Evolutionary conservation across 92 coral and sea anemone species (phyloP).

Genomic region (Plumapathes pennacea): DNA sequence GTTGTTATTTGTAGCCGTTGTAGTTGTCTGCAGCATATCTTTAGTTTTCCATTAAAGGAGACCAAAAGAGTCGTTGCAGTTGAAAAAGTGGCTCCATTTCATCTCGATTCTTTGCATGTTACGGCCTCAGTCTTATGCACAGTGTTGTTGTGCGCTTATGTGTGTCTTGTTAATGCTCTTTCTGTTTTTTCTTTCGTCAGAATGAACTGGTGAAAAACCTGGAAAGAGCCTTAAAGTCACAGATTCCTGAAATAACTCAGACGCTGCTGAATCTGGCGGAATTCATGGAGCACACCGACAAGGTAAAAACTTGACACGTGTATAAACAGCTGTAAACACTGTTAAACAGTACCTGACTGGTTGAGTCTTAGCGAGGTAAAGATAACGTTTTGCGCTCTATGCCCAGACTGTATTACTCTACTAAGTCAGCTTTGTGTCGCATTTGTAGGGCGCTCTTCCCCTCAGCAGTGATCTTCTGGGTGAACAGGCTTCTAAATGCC

Average conservation of each 20-base stretch:
- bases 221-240: constrained; percentile 81
- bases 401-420: not conserved
- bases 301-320: constrained; percentile 22
- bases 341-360: too few species aligned
- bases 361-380: too few species aligned
- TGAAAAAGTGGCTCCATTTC: too few species aligned
- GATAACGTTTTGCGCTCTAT: not conserved
- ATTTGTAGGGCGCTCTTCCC: constrained; percentile 80
- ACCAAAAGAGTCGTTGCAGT: not conserved
- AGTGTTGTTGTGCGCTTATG: too few species aligned
- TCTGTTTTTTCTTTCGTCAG: constrained; percentile 8
- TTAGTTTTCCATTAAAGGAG: not conserved
- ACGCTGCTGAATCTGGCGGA: constrained; percentile 94
- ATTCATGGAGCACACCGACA: constrained; percentile 96
- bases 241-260: constrained; percentile 97
- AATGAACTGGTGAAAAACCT: constrained; percentile 90
- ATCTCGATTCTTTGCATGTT: too few species aligned
- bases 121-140: too few species aligned
- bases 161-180: not conserved
- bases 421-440: not conserved
- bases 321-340: not conserved
- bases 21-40: not conserved
- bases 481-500: constrained; percentile 95
- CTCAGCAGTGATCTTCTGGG: constrained; percentile 90
- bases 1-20: not conserved